Conservation (phyloP, 2,888 invertebrate species). For the Trypoxylon attenuatum region DNA sequence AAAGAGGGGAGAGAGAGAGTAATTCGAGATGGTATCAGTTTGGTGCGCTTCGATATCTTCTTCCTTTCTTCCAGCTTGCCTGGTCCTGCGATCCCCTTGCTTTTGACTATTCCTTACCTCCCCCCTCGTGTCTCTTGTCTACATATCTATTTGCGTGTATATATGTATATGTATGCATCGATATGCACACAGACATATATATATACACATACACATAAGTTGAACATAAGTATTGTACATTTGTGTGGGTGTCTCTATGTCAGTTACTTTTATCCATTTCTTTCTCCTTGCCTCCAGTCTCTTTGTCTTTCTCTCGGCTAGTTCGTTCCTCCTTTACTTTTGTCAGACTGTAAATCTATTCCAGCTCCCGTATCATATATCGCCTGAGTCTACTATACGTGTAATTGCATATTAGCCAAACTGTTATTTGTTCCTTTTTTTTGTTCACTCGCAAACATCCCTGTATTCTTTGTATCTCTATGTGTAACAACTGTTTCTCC, state of each 20-base stretch:
- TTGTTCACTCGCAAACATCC: conserved; percentile 34
- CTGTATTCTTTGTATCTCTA: conserved; percentile 63
- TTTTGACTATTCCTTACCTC: conserved; percentile 11
- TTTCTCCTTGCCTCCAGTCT: background rate
- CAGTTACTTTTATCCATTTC: background rate
- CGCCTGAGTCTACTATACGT: background rate
- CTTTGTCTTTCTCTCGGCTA: background rate
- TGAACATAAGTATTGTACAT: background rate
- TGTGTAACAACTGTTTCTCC: conserved; percentile 75
- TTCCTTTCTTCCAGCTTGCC: conserved; percentile 32
- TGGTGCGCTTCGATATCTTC: conserved; percentile 46
- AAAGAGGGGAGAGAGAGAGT: conserved; percentile 21
- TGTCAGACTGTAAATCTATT: background rate
- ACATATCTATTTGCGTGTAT: background rate
- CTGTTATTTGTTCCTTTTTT: conserved; percentile 17
- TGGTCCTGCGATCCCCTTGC: conserved; percentile 38
- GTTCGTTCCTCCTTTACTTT: background rate
- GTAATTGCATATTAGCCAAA: conserved; percentile 13
- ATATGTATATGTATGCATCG: background rate
- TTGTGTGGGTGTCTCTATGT: background rate
- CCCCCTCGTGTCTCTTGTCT: background rate
- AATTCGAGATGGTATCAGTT: conserved; percentile 46
- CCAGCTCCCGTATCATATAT: background rate
- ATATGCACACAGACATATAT: background rate
- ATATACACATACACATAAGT: too few relatives aligned